Evolutionary conservation across 2,888 invertebrate genomes (phyloP).

Genomic region (Hyposoter dolosus): DNA sequence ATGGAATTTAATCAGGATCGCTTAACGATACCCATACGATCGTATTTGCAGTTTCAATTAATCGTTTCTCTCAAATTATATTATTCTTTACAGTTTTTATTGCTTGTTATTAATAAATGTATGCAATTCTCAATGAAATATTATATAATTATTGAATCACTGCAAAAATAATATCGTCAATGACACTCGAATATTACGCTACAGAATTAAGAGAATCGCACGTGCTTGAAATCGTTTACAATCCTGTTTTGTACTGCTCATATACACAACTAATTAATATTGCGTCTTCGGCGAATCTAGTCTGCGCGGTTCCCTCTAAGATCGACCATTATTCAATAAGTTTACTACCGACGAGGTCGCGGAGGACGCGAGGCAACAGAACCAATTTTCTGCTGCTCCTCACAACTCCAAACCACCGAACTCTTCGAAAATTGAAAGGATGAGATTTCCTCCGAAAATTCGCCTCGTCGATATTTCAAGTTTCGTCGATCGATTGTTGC

Average conservation of each 20-base stretch:
- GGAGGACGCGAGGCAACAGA: not conserved
- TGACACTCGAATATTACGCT: constrained; percentile 25
- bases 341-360: not conserved
- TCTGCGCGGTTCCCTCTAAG: constrained; percentile 42
- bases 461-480: not conserved
- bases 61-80: not conserved
- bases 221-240: constrained; percentile 55
- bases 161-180: constrained; percentile 10
- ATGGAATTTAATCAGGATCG: constrained; percentile 8
- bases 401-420: not conserved
- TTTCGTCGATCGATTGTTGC: not conserved
- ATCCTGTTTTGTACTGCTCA: not conserved
- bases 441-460: not conserved
- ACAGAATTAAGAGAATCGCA: constrained; percentile 17
- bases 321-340: constrained; percentile 29
- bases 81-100: constrained; percentile 3
- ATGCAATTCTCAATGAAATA: not conserved
- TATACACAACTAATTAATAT: constrained; percentile 49
- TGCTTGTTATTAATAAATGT: constrained; percentile 13
- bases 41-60: not conserved
- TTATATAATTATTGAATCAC: constrained; percentile 3
- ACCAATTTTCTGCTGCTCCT: not conserved
- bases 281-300: constrained; percentile 54
- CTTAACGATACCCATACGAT: not conserved
- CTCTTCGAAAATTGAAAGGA: not conserved